Base-by-base conservation (phyloP, 2,113 vertebrate genomes). In the Tringa solitaria region DNA sequence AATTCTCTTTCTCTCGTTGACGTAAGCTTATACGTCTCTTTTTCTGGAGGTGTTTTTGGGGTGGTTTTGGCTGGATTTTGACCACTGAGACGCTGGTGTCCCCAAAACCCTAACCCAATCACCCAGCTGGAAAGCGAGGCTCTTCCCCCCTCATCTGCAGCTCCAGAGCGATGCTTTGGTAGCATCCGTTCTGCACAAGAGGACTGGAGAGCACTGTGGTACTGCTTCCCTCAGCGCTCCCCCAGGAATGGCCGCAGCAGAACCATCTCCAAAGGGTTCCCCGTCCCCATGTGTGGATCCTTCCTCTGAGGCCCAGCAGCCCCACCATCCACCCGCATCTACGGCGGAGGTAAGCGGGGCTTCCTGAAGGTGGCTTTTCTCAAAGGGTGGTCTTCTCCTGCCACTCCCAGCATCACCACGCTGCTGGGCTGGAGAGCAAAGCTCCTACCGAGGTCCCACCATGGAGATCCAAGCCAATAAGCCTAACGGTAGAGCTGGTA, bases 191-290 rank as follows among this genome's bases (percentile, higher is more conserved):
- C 72, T 23, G 56, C 20, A 4, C 9, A 20, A 53, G 4, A 2
- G 0, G 0, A 9, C 23, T 1, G 3, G 20, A 45, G 61, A 56
- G 33, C 0, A 7, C 11, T 4, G 30, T 28, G 50, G 75, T 7
- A 18, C 33, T 0, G 1, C 69, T 86, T 32, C 45, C 51, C n/a
- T 28, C 16, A 4, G 39, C 0, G 0, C 20, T 73, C 57, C 41
- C 14, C 15, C 27, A 39, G 51, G 27, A 75, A 18, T 0, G 4
- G 27, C 79, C 6, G 4, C 56, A 46, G 67, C 48, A 59, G 32
- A 33, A 46, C 27, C 41, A 23, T 51, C 35, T 60, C 90, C 24
- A 4, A 54, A 23, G 22, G 21, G 4, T n/a, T 82, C 14, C 12
- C 3, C 3, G 2, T 56, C n/a, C 24, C 70, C 35, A 32, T 2